Base-by-base conservation (phyloP, 2,888 invertebrate genomes). In the Cephonodes hylas region DNA sequence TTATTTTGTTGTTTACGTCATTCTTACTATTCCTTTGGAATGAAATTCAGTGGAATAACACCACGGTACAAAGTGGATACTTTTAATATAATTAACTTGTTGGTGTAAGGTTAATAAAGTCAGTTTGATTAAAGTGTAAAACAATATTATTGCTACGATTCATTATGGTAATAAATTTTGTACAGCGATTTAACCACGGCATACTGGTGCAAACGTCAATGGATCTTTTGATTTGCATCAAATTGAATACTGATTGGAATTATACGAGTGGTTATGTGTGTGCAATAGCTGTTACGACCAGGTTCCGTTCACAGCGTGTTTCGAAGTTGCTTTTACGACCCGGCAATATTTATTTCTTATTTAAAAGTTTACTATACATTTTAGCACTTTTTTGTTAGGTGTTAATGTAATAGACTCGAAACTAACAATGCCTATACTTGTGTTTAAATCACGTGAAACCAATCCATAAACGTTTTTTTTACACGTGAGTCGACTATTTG, bases 161-260 rank as follows among this genome's bases (percentile, higher is more conserved):
- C 8, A 58, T 58, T 42, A 58, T 15, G 27, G 42, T 38, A 38
- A 42, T 58, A 38, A 38, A 57, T 27, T 27, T 44, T 72, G 68
- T 70, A 77, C 71, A 73, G 68, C 70, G 42, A 23, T n/a, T 25
- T 58, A 34, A 48, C 48, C 13, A 59, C 27, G 31, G 59, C 71
- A 71, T 72, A 77, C 77, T 79, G 77, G 75, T 76, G 79, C 82
- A 83, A 82, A 85, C 81, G 79, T 77, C 86, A 81, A 87, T 87
- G 86, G 85, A 88, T 88, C 85, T 85, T 84, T 85, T 81, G 83
- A 86, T 88, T 86, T 85, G 85, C 86, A 86, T 86, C 81, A 84
- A 88, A 88, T 87, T 88, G 85, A 88, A 88, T 86, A 85, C 80
- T 86, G 86, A 89, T 88, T 86, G 84, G 84, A 83, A 84, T 85